Evolutionary conservation across 2,113 vertebrate genomes (phyloP).

Genomic region (Prionailurus bengalensis): DNA sequence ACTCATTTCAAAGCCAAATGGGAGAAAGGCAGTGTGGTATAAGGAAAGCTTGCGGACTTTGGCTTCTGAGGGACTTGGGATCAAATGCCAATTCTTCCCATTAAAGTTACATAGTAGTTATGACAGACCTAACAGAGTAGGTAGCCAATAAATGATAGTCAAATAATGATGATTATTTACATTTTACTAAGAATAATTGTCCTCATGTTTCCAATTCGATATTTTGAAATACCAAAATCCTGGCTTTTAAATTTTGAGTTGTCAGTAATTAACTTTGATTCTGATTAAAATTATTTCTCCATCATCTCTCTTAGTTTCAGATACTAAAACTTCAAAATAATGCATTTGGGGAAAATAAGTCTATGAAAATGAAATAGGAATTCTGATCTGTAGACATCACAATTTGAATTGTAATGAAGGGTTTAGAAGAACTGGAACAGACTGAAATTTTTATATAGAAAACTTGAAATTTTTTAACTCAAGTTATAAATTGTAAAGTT

Average conservation of each 20-base stretch:
- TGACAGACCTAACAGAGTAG: neutral
- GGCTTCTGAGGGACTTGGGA: neutral
- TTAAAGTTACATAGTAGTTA: neutral
- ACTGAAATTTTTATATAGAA: neutral
- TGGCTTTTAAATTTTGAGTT: neutral
- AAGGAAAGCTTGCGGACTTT: conserved; percentile 12
- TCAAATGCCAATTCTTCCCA: neutral
- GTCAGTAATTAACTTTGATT: conserved; percentile 3
- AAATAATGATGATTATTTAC: neutral
- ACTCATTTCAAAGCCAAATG: conserved; percentile 41
- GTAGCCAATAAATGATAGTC: neutral
- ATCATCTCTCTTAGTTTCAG: conserved; percentile 2
- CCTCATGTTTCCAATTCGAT: neutral
- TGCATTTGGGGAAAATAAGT: neutral
- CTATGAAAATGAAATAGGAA: conserved; percentile 36
- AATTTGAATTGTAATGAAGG: conserved; percentile 2
- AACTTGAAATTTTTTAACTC: neutral
- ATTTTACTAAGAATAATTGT: conserved; percentile 12
- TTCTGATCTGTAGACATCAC: conserved; percentile 20
- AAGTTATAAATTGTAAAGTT: neutral
- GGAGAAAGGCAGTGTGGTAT: neutral
- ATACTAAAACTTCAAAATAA: conserved; percentile 11
- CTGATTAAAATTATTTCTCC: conserved; percentile 11
- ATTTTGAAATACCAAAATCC: neutral
- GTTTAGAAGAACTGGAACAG: neutral